Conservation (phyloP, 2,888 invertebrate species). For the Amiota minor region DNA sequence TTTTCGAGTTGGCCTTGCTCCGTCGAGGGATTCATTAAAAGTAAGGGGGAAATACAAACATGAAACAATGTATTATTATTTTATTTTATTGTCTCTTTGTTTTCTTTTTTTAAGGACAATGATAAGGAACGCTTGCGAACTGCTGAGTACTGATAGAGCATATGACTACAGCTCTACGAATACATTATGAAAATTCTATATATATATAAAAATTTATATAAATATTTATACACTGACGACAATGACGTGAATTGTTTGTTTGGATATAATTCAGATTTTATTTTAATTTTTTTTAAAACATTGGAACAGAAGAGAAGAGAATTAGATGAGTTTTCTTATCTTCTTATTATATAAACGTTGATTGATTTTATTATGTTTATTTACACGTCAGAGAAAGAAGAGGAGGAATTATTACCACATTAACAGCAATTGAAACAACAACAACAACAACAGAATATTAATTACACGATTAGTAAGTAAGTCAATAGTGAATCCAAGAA, state of each 20-base stretch:
- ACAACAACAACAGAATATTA: constrained; percentile 15
- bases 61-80: not conserved
- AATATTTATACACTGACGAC: constrained; percentile 28
- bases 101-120: constrained; percentile 56
- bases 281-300: not conserved
- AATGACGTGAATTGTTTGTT: constrained; percentile 36
- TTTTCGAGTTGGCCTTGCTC: constrained; percentile 49
- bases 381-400: constrained; percentile 47
- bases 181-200: no score
- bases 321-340: not conserved
- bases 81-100: constrained; percentile 12
- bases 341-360: not conserved
- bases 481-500: constrained; percentile 56
- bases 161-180: no score
- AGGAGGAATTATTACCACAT: constrained; percentile 30
- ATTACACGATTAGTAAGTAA: constrained; percentile 44
- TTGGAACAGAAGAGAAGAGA: no score
- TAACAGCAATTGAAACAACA: not conserved
- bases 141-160: constrained; percentile 64
- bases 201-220: constrained; percentile 22
- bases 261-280: constrained; percentile 21
- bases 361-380: constrained; percentile 49
- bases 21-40: constrained; percentile 63
- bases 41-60: constrained; percentile 43
- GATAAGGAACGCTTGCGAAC: constrained; percentile 63